Evolutionary conservation across 2,888 invertebrate species (phyloP).

Genomic region (Apomyelois bistriatella): DNA sequence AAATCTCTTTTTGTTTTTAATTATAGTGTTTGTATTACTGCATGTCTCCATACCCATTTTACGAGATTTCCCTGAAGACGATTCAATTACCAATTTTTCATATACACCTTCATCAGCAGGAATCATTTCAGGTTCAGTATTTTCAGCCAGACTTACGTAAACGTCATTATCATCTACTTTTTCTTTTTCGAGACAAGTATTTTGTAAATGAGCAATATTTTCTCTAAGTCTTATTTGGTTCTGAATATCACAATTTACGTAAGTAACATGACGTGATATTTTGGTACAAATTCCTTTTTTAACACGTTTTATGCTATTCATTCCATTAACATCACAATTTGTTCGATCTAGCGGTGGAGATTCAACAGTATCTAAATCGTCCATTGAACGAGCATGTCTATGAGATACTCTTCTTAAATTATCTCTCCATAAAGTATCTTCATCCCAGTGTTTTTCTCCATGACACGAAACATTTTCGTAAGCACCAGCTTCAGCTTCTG

Average conservation of each 20-base stretch:
- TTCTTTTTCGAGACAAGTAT: slow-evolving; percentile 41
- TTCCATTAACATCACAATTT: slow-evolving; percentile 49
- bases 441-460: slow-evolving; percentile 90
- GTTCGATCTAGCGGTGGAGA: slow-evolving; percentile 37
- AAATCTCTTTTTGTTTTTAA: slow-evolving; percentile 63
- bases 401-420: slow-evolving; percentile 88
- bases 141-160: slow-evolving; percentile 72
- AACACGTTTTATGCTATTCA: slow-evolving; percentile 68
- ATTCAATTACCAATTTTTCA: slow-evolving; percentile 74
- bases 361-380: slow-evolving; percentile 84
- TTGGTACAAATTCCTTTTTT: slow-evolving; percentile 58
- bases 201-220: slow-evolving; percentile 33
- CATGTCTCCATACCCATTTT: not conserved
- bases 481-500: slow-evolving; percentile 63
- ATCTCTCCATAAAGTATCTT: slow-evolving; percentile 90
- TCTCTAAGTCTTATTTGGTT: slow-evolving; percentile 62
- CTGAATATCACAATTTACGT: slow-evolving; percentile 87
- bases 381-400: slow-evolving; percentile 89
- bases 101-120: slow-evolving; percentile 78
- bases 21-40: slow-evolving; percentile 17
- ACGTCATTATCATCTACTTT: slow-evolving; percentile 72
- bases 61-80: slow-evolving; percentile 34
- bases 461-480: slow-evolving; percentile 74
- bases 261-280: slow-evolving; percentile 86
- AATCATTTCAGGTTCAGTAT: slow-evolving; percentile 36